Conservation (phyloP, 2,888 invertebrate genomes). For the Ischnura elegans region DNA sequence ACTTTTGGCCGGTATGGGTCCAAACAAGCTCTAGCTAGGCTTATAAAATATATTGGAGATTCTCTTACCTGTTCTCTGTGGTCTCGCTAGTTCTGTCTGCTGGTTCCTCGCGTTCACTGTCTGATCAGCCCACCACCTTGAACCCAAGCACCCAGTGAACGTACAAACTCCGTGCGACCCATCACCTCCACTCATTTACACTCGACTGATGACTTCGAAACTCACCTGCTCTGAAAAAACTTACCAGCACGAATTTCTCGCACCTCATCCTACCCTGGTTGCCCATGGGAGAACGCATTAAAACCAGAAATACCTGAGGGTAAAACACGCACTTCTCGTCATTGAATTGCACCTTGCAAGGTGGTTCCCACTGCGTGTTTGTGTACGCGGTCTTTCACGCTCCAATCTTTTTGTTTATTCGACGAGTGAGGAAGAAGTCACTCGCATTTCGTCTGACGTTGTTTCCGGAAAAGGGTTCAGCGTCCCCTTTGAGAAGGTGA, state of each 20-base stretch:
- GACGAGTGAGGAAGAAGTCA: not conserved
- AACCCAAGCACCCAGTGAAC: not conserved
- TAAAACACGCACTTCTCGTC: constrained; percentile 33
- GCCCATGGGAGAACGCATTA: not conserved
- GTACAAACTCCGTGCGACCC: constrained; percentile 1
- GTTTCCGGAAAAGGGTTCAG: constrained; percentile 62
- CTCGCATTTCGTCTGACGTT: constrained; percentile 31
- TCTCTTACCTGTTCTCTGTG: not conserved
- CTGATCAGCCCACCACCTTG: not conserved
- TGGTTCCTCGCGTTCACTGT: not conserved
- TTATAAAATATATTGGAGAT: not conserved
- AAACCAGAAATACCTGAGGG: not conserved
- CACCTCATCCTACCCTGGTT: not conserved
- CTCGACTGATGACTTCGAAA: not conserved
- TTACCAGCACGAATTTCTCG: not conserved
- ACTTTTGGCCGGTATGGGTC: too few species aligned
- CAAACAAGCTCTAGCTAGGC: too few species aligned
- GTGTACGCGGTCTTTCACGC: constrained; percentile 46
- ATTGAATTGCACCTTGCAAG: constrained; percentile 16
- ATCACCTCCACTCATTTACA: constrained; percentile 40
- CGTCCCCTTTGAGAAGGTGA: constrained; percentile 56
- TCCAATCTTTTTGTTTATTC: constrained; percentile 40
- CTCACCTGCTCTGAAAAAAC: constrained; percentile 40
- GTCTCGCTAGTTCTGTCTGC: not conserved
- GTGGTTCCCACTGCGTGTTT: constrained; percentile 9